These are phyloP conservation scores for Diarsia dahlii DNA, from an alignment of 2,888 invertebrate genomes.

Conservation along the genomic window DNA sequence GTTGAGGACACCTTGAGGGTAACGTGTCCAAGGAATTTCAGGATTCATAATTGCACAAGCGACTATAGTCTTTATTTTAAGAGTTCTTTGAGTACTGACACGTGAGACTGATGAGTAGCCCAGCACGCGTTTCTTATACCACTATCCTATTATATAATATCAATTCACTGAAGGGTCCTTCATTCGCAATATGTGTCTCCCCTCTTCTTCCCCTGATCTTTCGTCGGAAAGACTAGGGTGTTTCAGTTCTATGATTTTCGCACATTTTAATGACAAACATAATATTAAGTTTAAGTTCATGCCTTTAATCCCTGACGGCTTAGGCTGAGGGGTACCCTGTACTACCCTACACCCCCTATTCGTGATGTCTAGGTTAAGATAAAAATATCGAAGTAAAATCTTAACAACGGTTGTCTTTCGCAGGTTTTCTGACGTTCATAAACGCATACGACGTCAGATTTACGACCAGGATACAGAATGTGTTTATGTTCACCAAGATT, in stretches of 20 bases:
- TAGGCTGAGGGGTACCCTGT: not conserved
- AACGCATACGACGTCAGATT: slow-evolving; percentile 97
- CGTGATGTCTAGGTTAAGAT: not conserved
- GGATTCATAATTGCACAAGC: no score
- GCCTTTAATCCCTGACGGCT: not conserved
- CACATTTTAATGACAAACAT: not conserved
- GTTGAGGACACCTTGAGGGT: no score
- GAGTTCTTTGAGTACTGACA: no score
- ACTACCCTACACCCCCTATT: not conserved
- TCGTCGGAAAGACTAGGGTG: no score
- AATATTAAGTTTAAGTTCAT: not conserved
- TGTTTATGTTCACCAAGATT: slow-evolving; percentile 98
- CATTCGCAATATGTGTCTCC: no score
- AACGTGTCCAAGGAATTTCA: no score
- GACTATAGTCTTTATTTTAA: no score
- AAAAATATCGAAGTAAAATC: not conserved
- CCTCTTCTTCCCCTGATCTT: no score
- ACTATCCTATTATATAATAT: no score
- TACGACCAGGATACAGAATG: slow-evolving; percentile 97
- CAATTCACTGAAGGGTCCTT: no score
- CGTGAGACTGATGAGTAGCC: no score
- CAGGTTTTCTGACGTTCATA: slow-evolving; percentile 96
- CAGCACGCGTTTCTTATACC: no score
- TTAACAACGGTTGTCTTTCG: slow-evolving; percentile 53
- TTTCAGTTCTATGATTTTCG: not conserved